A percentile compares a stretch with the other conserved stretches of the same genome.
Evolutionary conservation across 2,888 invertebrate species (phyloP).

Genomic region (Perdita meconis): DNA sequence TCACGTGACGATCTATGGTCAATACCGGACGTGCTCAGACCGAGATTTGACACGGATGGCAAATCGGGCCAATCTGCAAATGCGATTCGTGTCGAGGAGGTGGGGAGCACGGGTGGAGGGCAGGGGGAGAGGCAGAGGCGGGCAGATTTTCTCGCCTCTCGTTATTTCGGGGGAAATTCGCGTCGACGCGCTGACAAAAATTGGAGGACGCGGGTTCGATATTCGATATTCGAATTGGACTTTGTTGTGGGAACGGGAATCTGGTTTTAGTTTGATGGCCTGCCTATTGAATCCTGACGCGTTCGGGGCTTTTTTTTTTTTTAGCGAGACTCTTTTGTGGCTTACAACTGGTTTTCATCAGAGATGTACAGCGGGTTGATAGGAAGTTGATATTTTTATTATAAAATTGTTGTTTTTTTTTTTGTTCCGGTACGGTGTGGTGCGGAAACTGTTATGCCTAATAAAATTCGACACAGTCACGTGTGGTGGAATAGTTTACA

Average conservation of each 20-base stretch:
- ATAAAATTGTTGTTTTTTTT: too few species aligned
- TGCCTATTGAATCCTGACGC: too few species aligned
- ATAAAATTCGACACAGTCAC: too few species aligned
- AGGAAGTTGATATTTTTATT: too few species aligned
- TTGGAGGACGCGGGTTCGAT: neutral
- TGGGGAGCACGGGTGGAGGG: too few species aligned
- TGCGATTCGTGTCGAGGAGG: neutral
- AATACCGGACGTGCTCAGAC: slow-evolving; percentile 82
- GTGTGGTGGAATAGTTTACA: too few species aligned
- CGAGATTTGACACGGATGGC: slow-evolving; percentile 81
- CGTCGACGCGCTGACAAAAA: neutral
- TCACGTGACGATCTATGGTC: slow-evolving; percentile 77
- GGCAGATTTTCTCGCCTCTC: slow-evolving; percentile 27
- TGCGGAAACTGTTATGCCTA: too few species aligned
- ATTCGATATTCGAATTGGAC: neutral
- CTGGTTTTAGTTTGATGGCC: neutral
- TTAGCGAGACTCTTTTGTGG: too few species aligned
- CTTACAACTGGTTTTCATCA: too few species aligned
- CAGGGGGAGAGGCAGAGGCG: neutral
- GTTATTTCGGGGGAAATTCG: neutral
- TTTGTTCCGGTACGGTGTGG: too few species aligned
- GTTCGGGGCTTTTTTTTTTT: too few species aligned
- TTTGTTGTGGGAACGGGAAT: neutral
- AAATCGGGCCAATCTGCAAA: slow-evolving; percentile 78
- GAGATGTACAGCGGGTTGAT: too few species aligned